Conservation (phyloP, 2,888 invertebrate genomes). For the Torymus tubicola region DNA sequence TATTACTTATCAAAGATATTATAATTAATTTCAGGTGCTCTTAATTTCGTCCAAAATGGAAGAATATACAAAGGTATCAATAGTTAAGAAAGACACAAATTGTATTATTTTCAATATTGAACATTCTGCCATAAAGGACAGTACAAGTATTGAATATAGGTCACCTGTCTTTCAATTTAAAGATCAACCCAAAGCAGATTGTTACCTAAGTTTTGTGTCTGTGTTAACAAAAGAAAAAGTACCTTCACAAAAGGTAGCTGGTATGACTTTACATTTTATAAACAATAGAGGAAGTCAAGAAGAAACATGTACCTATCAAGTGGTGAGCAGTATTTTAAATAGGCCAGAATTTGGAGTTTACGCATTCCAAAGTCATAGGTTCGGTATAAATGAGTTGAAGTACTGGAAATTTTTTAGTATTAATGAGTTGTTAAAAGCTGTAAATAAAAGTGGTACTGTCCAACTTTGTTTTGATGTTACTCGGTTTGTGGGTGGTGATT, state of each 20-base stretch:
- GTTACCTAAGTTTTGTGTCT: constrained; percentile 46
- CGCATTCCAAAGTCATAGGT: constrained; percentile 47
- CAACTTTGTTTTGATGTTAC: constrained; percentile 46
- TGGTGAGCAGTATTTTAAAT: constrained; percentile 43
- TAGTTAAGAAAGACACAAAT: constrained; percentile 44
- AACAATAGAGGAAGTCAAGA: constrained; percentile 3
- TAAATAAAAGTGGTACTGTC: constrained; percentile 33
- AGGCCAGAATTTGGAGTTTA: constrained; percentile 47
- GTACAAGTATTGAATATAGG: constrained; percentile 24
- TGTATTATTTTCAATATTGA: constrained; percentile 44
- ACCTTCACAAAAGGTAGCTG: constrained; percentile 33
- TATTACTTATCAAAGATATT: no score
- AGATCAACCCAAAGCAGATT: constrained; percentile 43
- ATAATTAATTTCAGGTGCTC: no score
- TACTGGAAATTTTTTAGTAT: constrained; percentile 45
- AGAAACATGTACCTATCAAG: constrained; percentile 47
- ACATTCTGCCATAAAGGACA: constrained; percentile 37
- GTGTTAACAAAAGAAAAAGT: constrained; percentile 27
- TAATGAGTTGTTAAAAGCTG: constrained; percentile 28
- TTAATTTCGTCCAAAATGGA: constrained; percentile 17
- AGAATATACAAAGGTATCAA: constrained; percentile 36
- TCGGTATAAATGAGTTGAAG: constrained; percentile 34
- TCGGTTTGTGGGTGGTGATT: no score
- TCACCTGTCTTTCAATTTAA: constrained; percentile 25
- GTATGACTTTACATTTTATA: not conserved